Percentiles rank a stretch among this genome's conserved stretches.
Evolutionary conservation across 2,113 vertebrate species (phyloP).

Genomic region (Gadus macrocephalus): DNA sequence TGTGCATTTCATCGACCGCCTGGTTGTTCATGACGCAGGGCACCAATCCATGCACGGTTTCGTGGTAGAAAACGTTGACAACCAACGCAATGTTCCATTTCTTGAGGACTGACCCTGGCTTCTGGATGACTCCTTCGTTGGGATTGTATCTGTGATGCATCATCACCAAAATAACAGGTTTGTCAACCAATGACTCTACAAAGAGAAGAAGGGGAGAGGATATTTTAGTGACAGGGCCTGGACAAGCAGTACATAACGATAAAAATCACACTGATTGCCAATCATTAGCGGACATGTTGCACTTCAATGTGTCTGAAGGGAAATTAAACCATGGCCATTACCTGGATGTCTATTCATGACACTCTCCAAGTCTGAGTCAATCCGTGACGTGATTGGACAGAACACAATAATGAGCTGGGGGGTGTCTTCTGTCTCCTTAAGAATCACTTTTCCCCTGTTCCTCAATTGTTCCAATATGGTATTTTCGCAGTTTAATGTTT

Average conservation of each 20-base stretch:
- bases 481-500: not conserved
- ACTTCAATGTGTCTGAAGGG: not conserved
- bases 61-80: slow-evolving; percentile 44
- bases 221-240: not conserved
- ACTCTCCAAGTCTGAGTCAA: slow-evolving; percentile 1
- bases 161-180: slow-evolving; percentile 46
- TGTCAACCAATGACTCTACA: slow-evolving; percentile 20
- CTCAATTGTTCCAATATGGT: slow-evolving; percentile 20
- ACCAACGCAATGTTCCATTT: not conserved
- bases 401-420: slow-evolving; percentile 28
- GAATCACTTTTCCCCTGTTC: rapidly evolving
- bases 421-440: rapidly evolving
- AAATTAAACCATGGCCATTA: slow-evolving; percentile 13
- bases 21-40: not conserved
- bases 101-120: rapidly evolving
- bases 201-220: not conserved
- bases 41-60: slow-evolving; percentile 22
- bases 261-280: not conserved
- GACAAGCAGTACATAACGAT: not conserved
- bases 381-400: slow-evolving; percentile 37
- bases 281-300: not conserved
- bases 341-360: slow-evolving; percentile 19
- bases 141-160: slow-evolving; percentile 22
- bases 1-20: not conserved
- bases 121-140: rapidly evolving